Percentiles rank a stretch among this genome's conserved stretches.
These are phyloP conservation scores for Anolis sagrei DNA, from an alignment of 2,113 vertebrate genomes.

Conservation along the genomic window DNA sequence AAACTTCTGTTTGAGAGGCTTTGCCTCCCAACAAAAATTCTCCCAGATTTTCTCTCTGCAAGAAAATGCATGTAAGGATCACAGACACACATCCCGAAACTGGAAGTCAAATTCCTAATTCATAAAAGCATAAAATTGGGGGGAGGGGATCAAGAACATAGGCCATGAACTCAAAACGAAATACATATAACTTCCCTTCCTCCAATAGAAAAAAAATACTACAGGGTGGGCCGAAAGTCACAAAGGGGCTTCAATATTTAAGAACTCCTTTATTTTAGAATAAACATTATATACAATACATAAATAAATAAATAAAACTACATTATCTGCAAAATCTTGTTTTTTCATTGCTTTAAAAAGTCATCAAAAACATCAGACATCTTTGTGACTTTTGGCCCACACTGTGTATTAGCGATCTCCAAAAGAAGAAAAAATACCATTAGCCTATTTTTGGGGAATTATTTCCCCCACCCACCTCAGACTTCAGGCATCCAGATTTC, in stretches of 20 bases:
- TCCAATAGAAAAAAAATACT: conserved; percentile 23
- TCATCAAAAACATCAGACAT: too few relatives aligned
- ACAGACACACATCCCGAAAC: not conserved
- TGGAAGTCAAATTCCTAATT: conserved; percentile 38
- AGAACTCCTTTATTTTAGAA: too few relatives aligned
- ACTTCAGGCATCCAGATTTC: conserved; percentile 22
- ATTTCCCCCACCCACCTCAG: conserved; percentile 47
- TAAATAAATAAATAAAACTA: too few relatives aligned
- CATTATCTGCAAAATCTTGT: too few relatives aligned
- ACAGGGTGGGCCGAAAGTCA: not conserved
- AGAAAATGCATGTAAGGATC: conserved; percentile 5
- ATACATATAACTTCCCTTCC: conserved; percentile 44
- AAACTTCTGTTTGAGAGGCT: conserved; percentile 67
- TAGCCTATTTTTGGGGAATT: too few relatives aligned
- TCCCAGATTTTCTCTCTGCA: conserved; percentile 14
- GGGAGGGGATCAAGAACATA: conserved; percentile 10
- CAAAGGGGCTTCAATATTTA: too few relatives aligned
- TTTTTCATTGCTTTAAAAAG: too few relatives aligned
- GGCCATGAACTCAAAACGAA: conserved; percentile 54
- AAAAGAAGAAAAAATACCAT: too few relatives aligned
- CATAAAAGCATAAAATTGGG: conserved; percentile 15
- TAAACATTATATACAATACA: too few relatives aligned
- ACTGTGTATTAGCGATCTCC: too few relatives aligned
- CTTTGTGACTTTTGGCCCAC: too few relatives aligned
- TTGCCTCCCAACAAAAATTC: not conserved